Percentiles rank a stretch among this genome's conserved stretches.
These are phyloP conservation scores for Sternarchorhynchus goeldii DNA, from an alignment of 2,797 vertebrate species.

Conservation along the genomic window DNA sequence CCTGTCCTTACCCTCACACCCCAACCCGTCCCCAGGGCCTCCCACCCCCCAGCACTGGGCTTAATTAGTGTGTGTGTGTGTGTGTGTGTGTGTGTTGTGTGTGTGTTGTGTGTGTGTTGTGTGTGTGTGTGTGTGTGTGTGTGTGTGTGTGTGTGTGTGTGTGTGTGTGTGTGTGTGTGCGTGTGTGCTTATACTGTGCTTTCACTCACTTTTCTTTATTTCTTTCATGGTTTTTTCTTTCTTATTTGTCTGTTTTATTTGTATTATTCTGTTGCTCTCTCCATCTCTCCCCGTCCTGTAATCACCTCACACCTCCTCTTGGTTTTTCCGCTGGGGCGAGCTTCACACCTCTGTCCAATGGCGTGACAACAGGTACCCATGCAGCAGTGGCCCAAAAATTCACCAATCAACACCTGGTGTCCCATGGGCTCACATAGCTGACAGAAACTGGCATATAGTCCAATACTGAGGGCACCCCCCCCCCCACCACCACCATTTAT, in stretches of 20 bases:
- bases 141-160: not conserved
- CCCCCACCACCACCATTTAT: slow-evolving; percentile 54
- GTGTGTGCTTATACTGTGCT: slow-evolving; percentile 14
- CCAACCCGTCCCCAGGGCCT: slow-evolving; percentile 57
- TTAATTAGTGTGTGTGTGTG: slow-evolving; percentile 68
- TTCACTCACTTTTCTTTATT: slow-evolving; percentile 60
- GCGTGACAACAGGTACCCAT: slow-evolving; percentile 75
- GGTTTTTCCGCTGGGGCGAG: slow-evolving; percentile 70
- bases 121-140: not conserved
- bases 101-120: too few species aligned
- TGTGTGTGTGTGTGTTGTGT: too few species aligned
- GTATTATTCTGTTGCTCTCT: slow-evolving; percentile 63
- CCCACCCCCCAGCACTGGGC: slow-evolving; percentile 55
- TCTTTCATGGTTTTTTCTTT: slow-evolving; percentile 44
- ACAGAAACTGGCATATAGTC: slow-evolving; percentile 50
- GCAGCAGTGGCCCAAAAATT: slow-evolving; percentile 64
- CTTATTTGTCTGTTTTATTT: slow-evolving; percentile 44
- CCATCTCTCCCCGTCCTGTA: slow-evolving; percentile 65
- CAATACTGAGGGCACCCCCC: slow-evolving; percentile 26
- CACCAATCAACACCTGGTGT: slow-evolving; percentile 77
- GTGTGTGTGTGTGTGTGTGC: slow-evolving; percentile 48
- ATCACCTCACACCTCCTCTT: slow-evolving; percentile 75
- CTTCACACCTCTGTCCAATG: slow-evolving; percentile 70
- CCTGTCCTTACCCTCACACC: slow-evolving; percentile 71
- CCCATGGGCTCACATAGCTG: slow-evolving; percentile 43